These are phyloP conservation scores for Charina bottae DNA, from an alignment of 2,113 vertebrate genomes.

Conservation along the genomic window DNA sequence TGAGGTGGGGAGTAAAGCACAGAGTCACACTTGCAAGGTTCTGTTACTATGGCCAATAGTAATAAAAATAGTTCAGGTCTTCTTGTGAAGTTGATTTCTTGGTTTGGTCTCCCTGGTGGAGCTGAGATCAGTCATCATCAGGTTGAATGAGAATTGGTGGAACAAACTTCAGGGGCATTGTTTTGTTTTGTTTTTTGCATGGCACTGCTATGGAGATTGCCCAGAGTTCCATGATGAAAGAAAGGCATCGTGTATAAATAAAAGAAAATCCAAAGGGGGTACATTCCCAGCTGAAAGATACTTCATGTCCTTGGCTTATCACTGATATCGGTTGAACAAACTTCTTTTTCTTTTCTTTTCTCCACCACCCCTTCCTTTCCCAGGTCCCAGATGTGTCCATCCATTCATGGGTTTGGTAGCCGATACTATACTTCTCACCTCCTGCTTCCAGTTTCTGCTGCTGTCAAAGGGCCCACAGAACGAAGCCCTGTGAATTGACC, in stretches of 20 bases:
- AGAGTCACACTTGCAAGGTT: background rate
- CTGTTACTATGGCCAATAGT: background rate
- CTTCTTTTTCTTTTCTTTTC: slow-evolving; percentile 55
- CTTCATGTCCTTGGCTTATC: slow-evolving; percentile 33
- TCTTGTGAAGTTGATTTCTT: background rate
- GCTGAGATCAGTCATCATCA: background rate
- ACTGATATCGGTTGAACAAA: slow-evolving; percentile 28
- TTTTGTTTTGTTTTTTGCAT: background rate
- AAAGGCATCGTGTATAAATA: background rate
- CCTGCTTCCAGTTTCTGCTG: slow-evolving; percentile 39
- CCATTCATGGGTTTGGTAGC: slow-evolving; percentile 65
- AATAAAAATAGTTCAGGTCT: background rate
- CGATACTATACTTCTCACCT: slow-evolving; percentile 60
- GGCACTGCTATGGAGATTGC: background rate
- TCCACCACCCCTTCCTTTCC: slow-evolving; percentile 29
- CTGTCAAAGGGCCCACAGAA: slow-evolving; percentile 67
- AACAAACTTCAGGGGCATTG: background rate
- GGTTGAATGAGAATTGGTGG: background rate
- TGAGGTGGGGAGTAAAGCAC: too few relatives aligned
- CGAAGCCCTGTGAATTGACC: slow-evolving; percentile 73
- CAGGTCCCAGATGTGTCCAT: slow-evolving; percentile 60
- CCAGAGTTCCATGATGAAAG: background rate
- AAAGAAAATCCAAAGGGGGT: background rate
- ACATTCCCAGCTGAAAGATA: background rate
- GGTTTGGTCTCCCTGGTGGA: background rate